Base-by-base conservation (phyloP, 2,888 invertebrate genomes). In the Drosophila nr. perissopoda region DNA sequence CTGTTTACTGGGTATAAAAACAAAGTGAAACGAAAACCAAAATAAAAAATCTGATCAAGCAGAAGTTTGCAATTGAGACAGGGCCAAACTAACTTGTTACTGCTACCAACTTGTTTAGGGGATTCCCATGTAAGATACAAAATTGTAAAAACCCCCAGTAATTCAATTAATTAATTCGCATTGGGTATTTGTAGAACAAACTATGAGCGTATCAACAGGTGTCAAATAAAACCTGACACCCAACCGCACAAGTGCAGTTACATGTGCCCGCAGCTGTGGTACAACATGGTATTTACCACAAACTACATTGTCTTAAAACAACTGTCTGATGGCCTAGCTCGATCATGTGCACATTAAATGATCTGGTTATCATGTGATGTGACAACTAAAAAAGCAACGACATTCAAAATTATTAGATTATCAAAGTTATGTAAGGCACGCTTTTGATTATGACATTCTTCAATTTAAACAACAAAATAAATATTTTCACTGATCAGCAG, bases 321-420 rank as follows among this genome's bases (percentile, higher is more conserved):
- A 74, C 71, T 52, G 60, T 38, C 48, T 25, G 60, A 33, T 56
- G 63, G 52, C 34, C 66, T 38, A 40, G 65, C 46, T 62, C 21
- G 76, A 70, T 70, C 79, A 79, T 70, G 79, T 76, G 79, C 49
- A 18, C 69, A 54, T 34, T 56, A 66, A 77, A 65, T 73, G 67
- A 78, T 74, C 78, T 16, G 36, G 5, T 21, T 52, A 61, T 75
- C 82, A 75, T 62, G 70, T 76, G 79, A 71, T 66, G 70, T 38
- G 16, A 8, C 25, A 29, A 38, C 25, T 40, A n/a, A 31, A 51
- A 51, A 54, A 65, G 48, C 34, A 54, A 33, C 31, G 42, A 36
- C 7, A 34, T 5, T 16, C 8, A 13, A 4, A 13, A 52, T 21
- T 13, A 3, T 11, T 21, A 16, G 16, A 21, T 21, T 21, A 16